Base-by-base conservation (phyloP, 2,888 invertebrate species). In the Melinaea marsaeus region DNA sequence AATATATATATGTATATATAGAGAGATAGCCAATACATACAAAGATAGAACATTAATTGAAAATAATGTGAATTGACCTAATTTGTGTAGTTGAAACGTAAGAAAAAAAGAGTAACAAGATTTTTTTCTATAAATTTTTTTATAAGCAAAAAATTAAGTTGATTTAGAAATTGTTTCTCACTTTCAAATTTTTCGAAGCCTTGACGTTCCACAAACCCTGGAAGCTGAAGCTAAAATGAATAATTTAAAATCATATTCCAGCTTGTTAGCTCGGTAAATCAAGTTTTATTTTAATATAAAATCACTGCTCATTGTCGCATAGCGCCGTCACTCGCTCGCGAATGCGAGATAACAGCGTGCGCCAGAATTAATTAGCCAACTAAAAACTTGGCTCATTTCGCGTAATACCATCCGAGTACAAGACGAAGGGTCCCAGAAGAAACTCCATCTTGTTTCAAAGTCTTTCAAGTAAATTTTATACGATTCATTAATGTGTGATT, bases 291-390 rank as follows among this genome's bases (percentile, higher is more conserved):
- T 67, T 58, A 56, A 67, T 60, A 60, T 62, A 58, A 64, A 64
- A 62, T 67, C 62, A 64, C 60, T 51, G 51, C 58, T 59, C 58
- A 55, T 55, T 65, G 58, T 57, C 60, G 65, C 59, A 69, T 69
- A 58, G 47, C 54, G 46, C 65, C 61, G 55, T 64, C 67, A 35
- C 32, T 51, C 51, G 59, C 58, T 58, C 64, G 58, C 60, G 66
- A 64, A 22, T 57, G 61, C 61, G 72, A 76, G 79, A 82, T 81
- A 81, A 78, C 79, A 73, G 75, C 83, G 82, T 83, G 81, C 78
- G 75, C 74, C 72, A 72, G 82, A 84, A 84, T 84, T 84, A 83
- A 84, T 84, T 83, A 82, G 78, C 74, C 75, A 78, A 82, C 82
- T 83, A 79, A 82, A 82, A 84, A 83, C 81, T 84, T 84, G 75